Base-by-base conservation (phyloP, 2,797 vertebrate species). In the Hydrolagus colliei region DNA sequence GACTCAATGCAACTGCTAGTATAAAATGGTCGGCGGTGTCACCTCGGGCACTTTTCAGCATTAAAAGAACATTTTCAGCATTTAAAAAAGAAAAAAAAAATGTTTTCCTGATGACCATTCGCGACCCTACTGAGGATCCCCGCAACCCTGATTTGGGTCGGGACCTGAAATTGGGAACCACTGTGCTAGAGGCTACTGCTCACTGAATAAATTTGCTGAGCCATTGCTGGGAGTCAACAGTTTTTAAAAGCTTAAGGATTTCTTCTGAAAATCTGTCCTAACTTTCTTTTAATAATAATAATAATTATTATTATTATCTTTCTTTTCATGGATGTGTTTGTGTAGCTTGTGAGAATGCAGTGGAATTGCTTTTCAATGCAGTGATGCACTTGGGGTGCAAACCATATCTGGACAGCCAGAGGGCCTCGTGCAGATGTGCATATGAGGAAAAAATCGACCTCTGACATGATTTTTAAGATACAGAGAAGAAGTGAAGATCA, bases 361-460 rank as follows among this genome's bases (percentile, higher is more conserved):
- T 98, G 89, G 95, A 94, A 32, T 92, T 99, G 87, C 88, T 99
- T 86, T 98, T 99, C 85, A 97, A 98, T 87, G 94, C 96, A 0
- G 96, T 99, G 18, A 97, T 99, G 92, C 97, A 98, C 88, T 87
- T 99, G 90, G 98, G 98, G 87, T 99, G 98, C 88, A 98, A 99
- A 80, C 98, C 98, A 0, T 99, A 98, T 91, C 92, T 99, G 94
- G 98, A 99, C 88, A 97, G 98, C 88, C 98, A 99, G 89, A 93
- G 96, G 86, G 95, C 94, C 0, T 95, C 97, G 0, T 99, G 98
- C 22, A 91, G 93, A 87, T 99, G 98, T 89, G 95, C 1, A 7
- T 97, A 95, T 0, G 95, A 98, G 90, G 89, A 94, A 52, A 98
- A 97, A 88, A 91, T 82, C 10, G 97, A 98, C 67, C 94, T 99